Evolutionary conservation across 2,113 vertebrate species (phyloP).

Genomic region (Solea senegalensis): DNA sequence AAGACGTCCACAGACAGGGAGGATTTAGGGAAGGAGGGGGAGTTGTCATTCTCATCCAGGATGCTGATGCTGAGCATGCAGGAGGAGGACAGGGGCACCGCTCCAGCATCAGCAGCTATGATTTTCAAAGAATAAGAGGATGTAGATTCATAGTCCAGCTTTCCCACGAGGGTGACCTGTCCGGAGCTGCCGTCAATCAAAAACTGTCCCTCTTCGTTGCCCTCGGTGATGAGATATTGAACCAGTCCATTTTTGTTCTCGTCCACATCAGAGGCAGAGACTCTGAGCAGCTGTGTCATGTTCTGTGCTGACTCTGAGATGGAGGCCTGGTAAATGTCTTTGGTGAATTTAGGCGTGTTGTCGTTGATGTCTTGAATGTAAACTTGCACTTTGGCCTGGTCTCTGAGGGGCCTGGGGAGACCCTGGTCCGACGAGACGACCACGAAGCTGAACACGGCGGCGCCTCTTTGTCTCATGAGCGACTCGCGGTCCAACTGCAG

Average conservation of each 20-base stretch:
- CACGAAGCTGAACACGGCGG: slow-evolving; percentile 90
- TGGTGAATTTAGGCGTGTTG: slow-evolving; percentile 93
- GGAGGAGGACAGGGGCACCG: slow-evolving; percentile 84
- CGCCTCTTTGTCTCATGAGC: slow-evolving; percentile 91
- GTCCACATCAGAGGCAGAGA: slow-evolving; percentile 95
- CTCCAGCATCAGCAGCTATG: slow-evolving; percentile 89
- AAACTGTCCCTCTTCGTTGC: slow-evolving; percentile 93
- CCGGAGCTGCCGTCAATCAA: slow-evolving; percentile 87
- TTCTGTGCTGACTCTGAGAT: slow-evolving; percentile 92
- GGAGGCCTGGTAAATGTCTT: slow-evolving; percentile 95
- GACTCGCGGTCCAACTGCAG: slow-evolving; percentile 92
- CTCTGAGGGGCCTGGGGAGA: slow-evolving; percentile 93
- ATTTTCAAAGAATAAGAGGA: slow-evolving; percentile 90
- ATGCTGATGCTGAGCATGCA: slow-evolving; percentile 91
- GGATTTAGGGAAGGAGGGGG: slow-evolving; percentile 91
- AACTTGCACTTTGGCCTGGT: slow-evolving; percentile 95
- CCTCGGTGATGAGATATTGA: slow-evolving; percentile 87
- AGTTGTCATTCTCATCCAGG: slow-evolving; percentile 96
- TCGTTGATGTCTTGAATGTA: slow-evolving; percentile 97
- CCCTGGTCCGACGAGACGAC: slow-evolving; percentile 93
- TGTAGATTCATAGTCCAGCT: slow-evolving; percentile 92
- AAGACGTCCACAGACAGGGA: slow-evolving; percentile 89
- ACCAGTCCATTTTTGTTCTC: slow-evolving; percentile 92
- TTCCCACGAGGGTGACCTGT: slow-evolving; percentile 92
- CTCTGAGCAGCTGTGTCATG: slow-evolving; percentile 91